phyloP scores from a whole-genome alignment of 1,140 invertebrate genomes.

The Copidosoma floridanum region DNA sequence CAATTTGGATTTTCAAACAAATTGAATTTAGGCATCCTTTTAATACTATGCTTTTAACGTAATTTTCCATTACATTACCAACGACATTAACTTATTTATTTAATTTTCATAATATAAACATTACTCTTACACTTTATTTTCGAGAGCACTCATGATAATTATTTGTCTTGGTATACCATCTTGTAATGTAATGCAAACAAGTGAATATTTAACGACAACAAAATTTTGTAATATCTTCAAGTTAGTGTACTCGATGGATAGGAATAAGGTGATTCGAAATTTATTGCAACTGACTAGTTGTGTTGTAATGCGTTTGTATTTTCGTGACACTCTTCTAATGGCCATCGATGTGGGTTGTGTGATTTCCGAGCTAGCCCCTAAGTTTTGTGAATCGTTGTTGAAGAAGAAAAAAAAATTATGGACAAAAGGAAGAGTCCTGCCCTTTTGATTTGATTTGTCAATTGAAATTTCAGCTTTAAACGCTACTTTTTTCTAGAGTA shows the following conservation, averaged over 20 bases:
- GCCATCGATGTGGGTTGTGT: background rate
- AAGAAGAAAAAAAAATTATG: slow-evolving; percentile 8
- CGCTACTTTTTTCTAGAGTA: too few species aligned
- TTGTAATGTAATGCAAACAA: too few species aligned
- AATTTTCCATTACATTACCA: too few species aligned
- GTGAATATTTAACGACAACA: slow-evolving; percentile 11
- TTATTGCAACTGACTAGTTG: slow-evolving; percentile 15
- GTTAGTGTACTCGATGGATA: slow-evolving; percentile 19
- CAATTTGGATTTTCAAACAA: too few species aligned
- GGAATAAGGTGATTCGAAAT: slow-evolving; percentile 21
- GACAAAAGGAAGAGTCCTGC: background rate
- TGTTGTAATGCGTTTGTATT: slow-evolving; percentile 9
- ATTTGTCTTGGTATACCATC: slow-evolving; percentile 20
- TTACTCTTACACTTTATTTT: too few species aligned
- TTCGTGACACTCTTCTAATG: slow-evolving; percentile 11
- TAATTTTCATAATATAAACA: too few species aligned
- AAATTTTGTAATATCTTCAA: slow-evolving; percentile 20
- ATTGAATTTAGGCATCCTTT: too few species aligned
- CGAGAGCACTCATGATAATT: too few species aligned
- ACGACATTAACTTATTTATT: too few species aligned
- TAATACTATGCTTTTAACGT: too few species aligned
- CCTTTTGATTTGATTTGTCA: slow-evolving; percentile 5
- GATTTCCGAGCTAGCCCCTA: background rate
- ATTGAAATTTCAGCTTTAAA: too few species aligned
- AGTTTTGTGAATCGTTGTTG: slow-evolving; percentile 1